Conservation (phyloP, 2,797 vertebrate genomes). For the Oreortyx pictus region DNA sequence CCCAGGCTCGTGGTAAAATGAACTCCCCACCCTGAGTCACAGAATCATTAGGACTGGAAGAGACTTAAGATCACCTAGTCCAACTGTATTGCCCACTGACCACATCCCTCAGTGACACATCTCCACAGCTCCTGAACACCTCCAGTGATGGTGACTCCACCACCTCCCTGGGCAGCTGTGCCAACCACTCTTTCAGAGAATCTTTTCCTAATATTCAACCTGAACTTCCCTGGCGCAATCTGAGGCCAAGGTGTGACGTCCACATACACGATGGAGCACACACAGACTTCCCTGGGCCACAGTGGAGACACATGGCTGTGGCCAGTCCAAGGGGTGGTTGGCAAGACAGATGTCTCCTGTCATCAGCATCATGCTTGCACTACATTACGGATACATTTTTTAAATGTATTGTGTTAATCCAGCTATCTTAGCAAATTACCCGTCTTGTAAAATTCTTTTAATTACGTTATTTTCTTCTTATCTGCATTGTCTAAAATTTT, state of each 20-base stretch:
- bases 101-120: too few species aligned
- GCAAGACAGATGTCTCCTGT: constrained; percentile 78
- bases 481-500: constrained; percentile 77
- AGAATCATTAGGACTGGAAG: too few species aligned
- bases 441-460: constrained; percentile 79
- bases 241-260: neutral
- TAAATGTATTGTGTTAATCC: constrained; percentile 75
- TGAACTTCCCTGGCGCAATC: too few species aligned
- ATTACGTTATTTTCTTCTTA: constrained; percentile 77
- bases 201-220: too few species aligned
- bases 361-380: constrained; percentile 58
- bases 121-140: too few species aligned
- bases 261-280: rapidly evolving
- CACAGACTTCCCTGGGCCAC: rapidly evolving
- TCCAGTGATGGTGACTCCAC: too few species aligned
- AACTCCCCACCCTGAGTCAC: neutral
- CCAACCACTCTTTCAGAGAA: too few species aligned
- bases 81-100: too few species aligned
- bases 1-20: neutral
- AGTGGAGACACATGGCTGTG: neutral
- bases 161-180: too few species aligned
- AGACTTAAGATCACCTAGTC: too few species aligned
- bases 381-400: constrained; percentile 63
- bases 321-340: neutral
- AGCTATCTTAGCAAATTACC: constrained; percentile 68